Conservation (phyloP, 1,140 invertebrate species). For the Drosophila insularis region DNA sequence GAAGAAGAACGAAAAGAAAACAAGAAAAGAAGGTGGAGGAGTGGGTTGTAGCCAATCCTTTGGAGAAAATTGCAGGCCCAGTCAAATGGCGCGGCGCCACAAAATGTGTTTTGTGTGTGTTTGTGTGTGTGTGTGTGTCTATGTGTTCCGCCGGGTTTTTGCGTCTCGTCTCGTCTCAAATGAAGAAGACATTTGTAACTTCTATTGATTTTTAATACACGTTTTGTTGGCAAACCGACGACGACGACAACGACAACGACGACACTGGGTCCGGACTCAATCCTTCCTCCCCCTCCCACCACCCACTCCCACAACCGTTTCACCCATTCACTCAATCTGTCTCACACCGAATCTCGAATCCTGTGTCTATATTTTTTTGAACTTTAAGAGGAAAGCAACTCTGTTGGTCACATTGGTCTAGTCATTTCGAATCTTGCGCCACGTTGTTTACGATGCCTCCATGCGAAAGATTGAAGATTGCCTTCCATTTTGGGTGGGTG, state of each 20-base stretch:
- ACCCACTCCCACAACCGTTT: background rate
- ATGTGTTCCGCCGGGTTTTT: constrained; percentile 5
- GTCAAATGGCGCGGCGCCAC: constrained; percentile 9
- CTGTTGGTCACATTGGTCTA: background rate
- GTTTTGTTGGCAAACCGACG: constrained; percentile 48
- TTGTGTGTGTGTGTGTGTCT: constrained; percentile 2
- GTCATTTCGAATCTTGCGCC: background rate
- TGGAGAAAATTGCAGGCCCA: constrained; percentile 7
- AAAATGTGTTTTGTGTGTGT: constrained; percentile 8
- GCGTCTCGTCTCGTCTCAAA: constrained; percentile 38
- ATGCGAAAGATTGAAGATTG: constrained; percentile 2
- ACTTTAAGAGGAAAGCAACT: constrained; percentile 15
- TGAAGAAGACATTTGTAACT: constrained; percentile 74
- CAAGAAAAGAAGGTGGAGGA: too few species aligned
- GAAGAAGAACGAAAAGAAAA: background rate
- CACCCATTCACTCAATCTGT: background rate
- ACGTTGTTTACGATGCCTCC: background rate
- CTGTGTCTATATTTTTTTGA: constrained; percentile 6
- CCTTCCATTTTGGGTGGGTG: constrained; percentile 3
- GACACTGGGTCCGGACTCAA: constrained; percentile 7
- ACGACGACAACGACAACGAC: background rate
- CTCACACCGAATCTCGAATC: background rate
- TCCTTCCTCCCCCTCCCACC: background rate
- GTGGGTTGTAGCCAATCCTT: constrained; percentile 5
- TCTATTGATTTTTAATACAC: constrained; percentile 78